Evolutionary conservation across 1,140 invertebrate species (phyloP).

Genomic region (Spodoptera frugiperda): DNA sequence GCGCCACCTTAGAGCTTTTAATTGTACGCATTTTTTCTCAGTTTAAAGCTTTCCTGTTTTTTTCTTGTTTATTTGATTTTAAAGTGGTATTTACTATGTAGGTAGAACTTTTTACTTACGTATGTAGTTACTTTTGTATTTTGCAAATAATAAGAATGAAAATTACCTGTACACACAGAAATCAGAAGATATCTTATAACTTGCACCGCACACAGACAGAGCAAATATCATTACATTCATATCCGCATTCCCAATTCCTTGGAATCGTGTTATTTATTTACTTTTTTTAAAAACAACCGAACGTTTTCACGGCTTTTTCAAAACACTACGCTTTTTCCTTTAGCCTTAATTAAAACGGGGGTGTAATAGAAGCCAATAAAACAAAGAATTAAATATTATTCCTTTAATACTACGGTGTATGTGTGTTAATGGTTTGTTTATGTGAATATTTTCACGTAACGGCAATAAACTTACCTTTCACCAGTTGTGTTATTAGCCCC

Average conservation of each 20-base stretch:
- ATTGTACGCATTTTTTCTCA: not conserved
- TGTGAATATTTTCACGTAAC: too few species aligned
- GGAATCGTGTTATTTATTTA: constrained; percentile 52
- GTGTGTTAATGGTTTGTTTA: too few species aligned
- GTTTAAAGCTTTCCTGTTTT: not conserved
- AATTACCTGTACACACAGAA: too few species aligned
- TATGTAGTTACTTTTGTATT: too few species aligned
- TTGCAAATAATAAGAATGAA: too few species aligned
- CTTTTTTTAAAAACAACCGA: constrained; percentile 33
- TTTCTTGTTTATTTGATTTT: not conserved
- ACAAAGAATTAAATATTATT: too few species aligned
- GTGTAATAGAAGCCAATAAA: not conserved
- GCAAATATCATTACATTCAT: constrained; percentile 69
- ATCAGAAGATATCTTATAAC: constrained; percentile 13
- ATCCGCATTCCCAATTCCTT: constrained; percentile 62
- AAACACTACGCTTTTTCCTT: not conserved
- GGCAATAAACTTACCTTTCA: too few species aligned
- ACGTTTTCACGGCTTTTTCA: not conserved
- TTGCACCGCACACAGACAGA: constrained; percentile 48
- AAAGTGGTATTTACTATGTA: not conserved
- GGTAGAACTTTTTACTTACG: too few species aligned
- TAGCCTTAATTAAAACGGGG: not conserved
- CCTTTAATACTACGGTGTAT: too few species aligned
- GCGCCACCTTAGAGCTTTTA: too few species aligned
- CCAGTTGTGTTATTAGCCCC: too few species aligned